Evolutionary conservation across 2,888 invertebrate species (phyloP), one percentile per base, ranked within the genome.

Genomic region (Nomada goodeniana): DNA sequence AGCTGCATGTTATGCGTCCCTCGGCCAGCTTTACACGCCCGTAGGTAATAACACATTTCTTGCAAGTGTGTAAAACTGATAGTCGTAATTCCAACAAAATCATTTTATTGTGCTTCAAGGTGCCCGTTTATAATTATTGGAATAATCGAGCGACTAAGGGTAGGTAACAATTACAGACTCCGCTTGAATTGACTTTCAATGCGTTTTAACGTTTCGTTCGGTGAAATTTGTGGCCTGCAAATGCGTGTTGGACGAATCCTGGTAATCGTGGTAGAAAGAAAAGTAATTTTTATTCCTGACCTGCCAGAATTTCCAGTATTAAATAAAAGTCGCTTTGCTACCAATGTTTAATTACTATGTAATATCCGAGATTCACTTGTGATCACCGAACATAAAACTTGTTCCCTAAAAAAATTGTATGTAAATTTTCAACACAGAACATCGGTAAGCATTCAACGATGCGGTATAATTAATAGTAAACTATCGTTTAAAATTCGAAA

Each of bases 61-160:
- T 53, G 23, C 55, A 55, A 53, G n/a, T 59, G 15, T 10, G 69
- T 9, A 20, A 42, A 59, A 29, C 44, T 13, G 44, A 44, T 47
- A 47, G 47, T 69, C 57, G 69, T 26, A 69, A 59, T 70, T 70
- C 47, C 26, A 70, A 70, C n/a, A 70, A 50, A 70, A 50, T 70
- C 59, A 50, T 70, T 29, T 60, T 47, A 59, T 20, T 70, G 70
- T 57, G 13, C 13, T 1, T 15, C 44, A 7, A n/a, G 29, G 11
- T n/a, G 20, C 29, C 26, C 47, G 59, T 15, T 47, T 70, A 23
- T 59, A 70, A 60, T 50, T 59, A 70, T 29, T 47, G 57, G 26
- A 15, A 26, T 60, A 26, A 69, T 57, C 26, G 23, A 11, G 7
- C 44, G 44, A 26, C n/a, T 18, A 10, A 42, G 15, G 47, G 47